phyloP scores from a whole-genome alignment of 2,888 invertebrate species.

The Xestia ashworthii region DNA sequence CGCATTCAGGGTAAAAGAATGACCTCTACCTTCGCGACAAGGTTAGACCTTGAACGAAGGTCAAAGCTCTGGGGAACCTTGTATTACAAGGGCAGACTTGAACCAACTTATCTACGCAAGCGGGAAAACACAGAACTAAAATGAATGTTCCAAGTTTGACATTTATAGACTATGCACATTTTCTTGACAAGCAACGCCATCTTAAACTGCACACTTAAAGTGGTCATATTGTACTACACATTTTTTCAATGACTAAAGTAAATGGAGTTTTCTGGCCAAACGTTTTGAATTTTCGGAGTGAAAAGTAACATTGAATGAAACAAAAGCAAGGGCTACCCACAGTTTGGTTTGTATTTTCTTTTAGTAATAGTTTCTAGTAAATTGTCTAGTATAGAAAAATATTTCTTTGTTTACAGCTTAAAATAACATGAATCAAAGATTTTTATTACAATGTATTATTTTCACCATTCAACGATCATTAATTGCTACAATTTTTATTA shows the following conservation, averaged over 20 bases:
- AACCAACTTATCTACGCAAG: too few relatives aligned
- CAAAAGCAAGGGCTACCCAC: background rate
- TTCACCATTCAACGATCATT: background rate
- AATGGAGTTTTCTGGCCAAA: background rate
- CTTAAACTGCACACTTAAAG: too few relatives aligned
- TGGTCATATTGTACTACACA: background rate
- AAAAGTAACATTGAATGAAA: background rate
- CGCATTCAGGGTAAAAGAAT: constrained; percentile 10
- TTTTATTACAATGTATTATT: background rate
- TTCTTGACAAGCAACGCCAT: too few relatives aligned
- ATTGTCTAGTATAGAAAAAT: background rate
- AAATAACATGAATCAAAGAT: background rate
- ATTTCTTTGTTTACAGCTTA: background rate
- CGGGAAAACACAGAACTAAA: too few relatives aligned
- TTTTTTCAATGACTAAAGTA: background rate
- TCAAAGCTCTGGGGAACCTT: background rate
- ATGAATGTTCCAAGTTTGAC: too few relatives aligned
- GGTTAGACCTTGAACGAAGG: constrained; percentile 26
- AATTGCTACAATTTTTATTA: background rate
- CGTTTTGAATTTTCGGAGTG: background rate
- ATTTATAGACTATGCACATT: too few relatives aligned
- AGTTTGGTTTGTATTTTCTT: background rate
- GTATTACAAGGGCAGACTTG: background rate
- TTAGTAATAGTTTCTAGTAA: background rate
- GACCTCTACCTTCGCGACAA: constrained; percentile 16